Conservation (phyloP, 2,797 vertebrate species). For the Echeneis naucrates region DNA sequence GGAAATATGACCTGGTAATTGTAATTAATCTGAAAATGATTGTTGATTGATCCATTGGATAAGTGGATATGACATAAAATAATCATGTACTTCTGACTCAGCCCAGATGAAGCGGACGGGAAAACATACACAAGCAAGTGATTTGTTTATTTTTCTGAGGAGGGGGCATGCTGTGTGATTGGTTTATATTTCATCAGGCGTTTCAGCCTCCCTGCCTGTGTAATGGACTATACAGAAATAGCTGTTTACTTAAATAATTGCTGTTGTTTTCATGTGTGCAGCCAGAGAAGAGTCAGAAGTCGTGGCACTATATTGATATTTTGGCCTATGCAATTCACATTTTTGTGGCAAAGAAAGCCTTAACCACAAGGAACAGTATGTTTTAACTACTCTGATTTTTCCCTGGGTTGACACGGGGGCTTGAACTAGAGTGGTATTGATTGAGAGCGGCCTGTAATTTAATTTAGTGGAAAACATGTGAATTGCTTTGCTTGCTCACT, state of each 20-base stretch:
- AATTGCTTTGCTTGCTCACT: constrained; percentile 32
- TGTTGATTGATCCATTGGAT: constrained; percentile 24
- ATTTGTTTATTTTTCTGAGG: constrained; percentile 47
- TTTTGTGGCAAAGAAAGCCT: constrained; percentile 63
- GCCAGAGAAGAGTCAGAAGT: constrained; percentile 34
- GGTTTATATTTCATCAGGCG: constrained; percentile 45
- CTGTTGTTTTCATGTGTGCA: constrained; percentile 37
- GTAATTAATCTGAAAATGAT: constrained; percentile 34
- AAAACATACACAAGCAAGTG: constrained; percentile 19
- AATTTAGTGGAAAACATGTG: constrained; percentile 47
- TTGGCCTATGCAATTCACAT: constrained; percentile 56
- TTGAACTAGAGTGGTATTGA: constrained; percentile 48
- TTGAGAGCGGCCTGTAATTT: constrained; percentile 50
- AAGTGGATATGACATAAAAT: constrained; percentile 8
- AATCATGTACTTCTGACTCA: constrained; percentile 13
- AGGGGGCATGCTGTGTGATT: constrained; percentile 38
- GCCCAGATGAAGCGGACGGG: constrained; percentile 4
- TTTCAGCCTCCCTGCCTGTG: constrained; percentile 22
- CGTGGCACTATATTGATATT: constrained; percentile 39
- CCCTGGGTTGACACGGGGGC: constrained; percentile 29
- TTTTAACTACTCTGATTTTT: constrained; percentile 67
- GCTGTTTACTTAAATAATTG: constrained; percentile 55
- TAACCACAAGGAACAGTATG: constrained; percentile 66
- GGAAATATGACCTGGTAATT: constrained; percentile 10
- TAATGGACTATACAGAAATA: constrained; percentile 48